Percentiles rank a stretch among this genome's conserved stretches.
These are phyloP conservation scores for Urechis unicinctus DNA, from an alignment of 2,888 invertebrate genomes.

Conservation along the genomic window DNA sequence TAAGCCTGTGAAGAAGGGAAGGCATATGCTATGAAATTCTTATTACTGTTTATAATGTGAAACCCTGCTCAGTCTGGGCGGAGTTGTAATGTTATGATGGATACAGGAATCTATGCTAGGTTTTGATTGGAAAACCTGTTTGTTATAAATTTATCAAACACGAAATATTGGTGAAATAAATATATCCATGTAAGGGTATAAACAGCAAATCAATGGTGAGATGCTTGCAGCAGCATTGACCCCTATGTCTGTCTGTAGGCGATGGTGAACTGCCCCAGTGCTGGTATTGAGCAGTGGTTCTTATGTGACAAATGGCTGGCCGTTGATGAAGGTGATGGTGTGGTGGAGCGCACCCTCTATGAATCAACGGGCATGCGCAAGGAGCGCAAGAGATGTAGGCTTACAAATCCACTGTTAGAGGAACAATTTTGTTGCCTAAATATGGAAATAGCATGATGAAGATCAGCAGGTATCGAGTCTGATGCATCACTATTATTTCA, in stretches of 20 bases:
- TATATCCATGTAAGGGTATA: too few species aligned
- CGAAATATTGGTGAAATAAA: too few species aligned
- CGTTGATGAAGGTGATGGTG: slow-evolving; percentile 40
- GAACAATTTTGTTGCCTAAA: not conserved
- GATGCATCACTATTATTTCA: not conserved
- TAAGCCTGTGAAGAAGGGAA: too few species aligned
- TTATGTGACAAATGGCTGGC: slow-evolving; percentile 48
- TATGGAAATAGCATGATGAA: too few species aligned
- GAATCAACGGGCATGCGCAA: slow-evolving; percentile 41
- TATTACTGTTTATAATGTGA: too few species aligned
- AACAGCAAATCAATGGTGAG: not conserved
- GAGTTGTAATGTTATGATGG: too few species aligned
- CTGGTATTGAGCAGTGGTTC: slow-evolving; percentile 48
- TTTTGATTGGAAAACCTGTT: too few species aligned
- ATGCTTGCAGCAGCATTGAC: not conserved
- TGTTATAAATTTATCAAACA: too few species aligned
- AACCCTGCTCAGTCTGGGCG: too few species aligned
- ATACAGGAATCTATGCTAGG: too few species aligned
- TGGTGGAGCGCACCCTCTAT: slow-evolving; percentile 42
- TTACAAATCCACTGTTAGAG: slow-evolving; percentile 4
- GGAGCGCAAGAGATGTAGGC: slow-evolving; percentile 38
- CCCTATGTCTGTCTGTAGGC: slow-evolving; percentile 21
- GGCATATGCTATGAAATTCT: too few species aligned
- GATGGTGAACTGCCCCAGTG: slow-evolving; percentile 44
- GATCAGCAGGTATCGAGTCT: too few species aligned